Evolutionary conservation across 1,140 invertebrate species (phyloP), one percentile per base, ranked within the genome.

Genomic region (Drosophila lacertosa): DNA sequence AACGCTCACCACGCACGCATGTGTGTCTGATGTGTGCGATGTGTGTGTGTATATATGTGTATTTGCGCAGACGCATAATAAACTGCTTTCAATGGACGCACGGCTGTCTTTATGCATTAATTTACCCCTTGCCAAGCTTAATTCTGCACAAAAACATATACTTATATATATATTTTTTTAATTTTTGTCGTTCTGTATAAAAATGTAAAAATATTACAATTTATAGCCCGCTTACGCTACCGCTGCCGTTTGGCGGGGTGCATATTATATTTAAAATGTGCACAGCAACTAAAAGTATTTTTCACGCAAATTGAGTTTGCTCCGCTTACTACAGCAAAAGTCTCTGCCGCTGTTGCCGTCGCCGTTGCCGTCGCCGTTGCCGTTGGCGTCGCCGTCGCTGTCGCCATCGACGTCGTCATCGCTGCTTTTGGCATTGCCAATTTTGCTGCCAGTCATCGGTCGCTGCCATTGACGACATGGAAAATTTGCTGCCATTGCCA

Each of bases 231-330:
- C 16, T 67, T 39, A 48, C 29, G 32, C n/a, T 74, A 57, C 37
- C 74, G 48, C 44, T 70, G 55, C 45, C 59, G 45, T 51, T 83
- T 40, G 40, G 60, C 55, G 44, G 53, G 60, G 15, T 35, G 16
- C 68, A 78, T 42, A 68, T 77, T 80, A 77, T 77, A 71, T 86
- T 77, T 86, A 81, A 80, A 81, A 81, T 73, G 88, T 86, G 77
- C 74, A 88, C 73, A 77, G 73, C 75, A 84, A 86, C 81, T 86
- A 81, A 86, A 81, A 86, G 81, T 81, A 77, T 77, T 81, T 81
- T 84, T 77, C 77, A 81, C 77, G 77, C 77, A 86, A 86, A 86
- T 86, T 86, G 81, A 86, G 77, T 86, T 86, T 86, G 74, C 64
- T 26, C 7, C 70, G 33, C 58, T 50, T 32, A 62, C 55, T 32